A percentile compares a stretch with the other conserved stretches of the same genome.
phyloP scores from a whole-genome alignment of 2,797 vertebrate genomes.

The Enteromius viviparus region DNA sequence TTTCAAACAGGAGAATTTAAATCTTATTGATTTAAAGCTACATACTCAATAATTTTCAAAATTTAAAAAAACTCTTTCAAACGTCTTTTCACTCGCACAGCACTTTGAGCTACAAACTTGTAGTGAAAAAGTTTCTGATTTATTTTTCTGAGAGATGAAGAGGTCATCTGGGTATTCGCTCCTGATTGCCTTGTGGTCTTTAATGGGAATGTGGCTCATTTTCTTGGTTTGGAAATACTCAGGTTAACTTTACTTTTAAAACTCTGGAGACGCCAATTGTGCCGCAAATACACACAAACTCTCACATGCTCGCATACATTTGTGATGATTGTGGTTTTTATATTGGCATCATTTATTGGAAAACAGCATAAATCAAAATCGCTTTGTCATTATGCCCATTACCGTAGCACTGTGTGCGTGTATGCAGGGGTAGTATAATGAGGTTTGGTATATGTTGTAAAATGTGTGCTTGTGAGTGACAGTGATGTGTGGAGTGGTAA shows the following conservation, averaged over 20 bases:
- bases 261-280: slow-evolving; percentile 37
- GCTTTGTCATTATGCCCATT: slow-evolving; percentile 43
- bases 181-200: slow-evolving; percentile 56
- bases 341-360: slow-evolving; percentile 51
- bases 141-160: slow-evolving; percentile 29
- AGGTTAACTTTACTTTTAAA: slow-evolving; percentile 55
- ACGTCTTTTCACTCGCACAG: not conserved
- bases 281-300: slow-evolving; percentile 38
- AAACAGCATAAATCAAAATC: slow-evolving; percentile 48
- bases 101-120: not conserved
- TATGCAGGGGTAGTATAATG: not conserved
- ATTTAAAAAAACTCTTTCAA: too few relatives aligned
- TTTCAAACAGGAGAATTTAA: not conserved
- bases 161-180: slow-evolving; percentile 33
- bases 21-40: not conserved
- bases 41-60: too few relatives aligned
- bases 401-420: slow-evolving; percentile 12
- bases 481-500: slow-evolving; percentile 24
- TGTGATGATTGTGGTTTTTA: slow-evolving; percentile 50
- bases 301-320: not conserved
- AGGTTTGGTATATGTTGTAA: slow-evolving; percentile 26
- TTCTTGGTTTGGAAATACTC: slow-evolving; percentile 45
- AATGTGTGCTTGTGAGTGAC: slow-evolving; percentile 40
- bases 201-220: slow-evolving; percentile 53
- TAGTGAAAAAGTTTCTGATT: not conserved